phyloP scores from a whole-genome alignment of 2,888 invertebrate species.

The Bombylius discolor region DNA sequence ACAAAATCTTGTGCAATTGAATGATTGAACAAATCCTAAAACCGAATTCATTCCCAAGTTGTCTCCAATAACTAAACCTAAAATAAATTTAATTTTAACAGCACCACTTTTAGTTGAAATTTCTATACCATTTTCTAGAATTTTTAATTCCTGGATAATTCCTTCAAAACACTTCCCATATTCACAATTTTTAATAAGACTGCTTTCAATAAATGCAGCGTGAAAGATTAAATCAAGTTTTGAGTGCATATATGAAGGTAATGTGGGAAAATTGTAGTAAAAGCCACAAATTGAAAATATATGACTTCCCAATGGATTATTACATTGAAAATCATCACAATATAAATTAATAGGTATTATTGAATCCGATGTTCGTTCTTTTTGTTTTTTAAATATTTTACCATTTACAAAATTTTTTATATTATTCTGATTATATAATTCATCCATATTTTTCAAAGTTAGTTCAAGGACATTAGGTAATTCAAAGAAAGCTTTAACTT shows the following conservation, averaged over 20 bases:
- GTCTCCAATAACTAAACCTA: no score
- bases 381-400: slow-evolving; percentile 7
- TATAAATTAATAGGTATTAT: slow-evolving; percentile 8
- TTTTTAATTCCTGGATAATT: slow-evolving; percentile 13
- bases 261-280: slow-evolving; percentile 1
- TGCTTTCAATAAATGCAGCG: no score
- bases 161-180: slow-evolving; percentile 14
- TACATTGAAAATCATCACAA: slow-evolving; percentile 13
- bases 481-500: slow-evolving; percentile 9
- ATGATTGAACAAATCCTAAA: slow-evolving; percentile 12
- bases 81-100: no score
- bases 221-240: no score
- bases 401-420: slow-evolving; percentile 10
- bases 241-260: slow-evolving; percentile 15
- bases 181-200: no score
- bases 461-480: slow-evolving; percentile 1
- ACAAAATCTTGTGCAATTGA: slow-evolving; percentile 12
- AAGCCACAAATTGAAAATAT: not conserved
- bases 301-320: slow-evolving; percentile 11
- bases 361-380: not conserved
- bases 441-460: not conserved
- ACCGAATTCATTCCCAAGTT: slow-evolving; percentile 17
- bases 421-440: not conserved
- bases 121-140: slow-evolving; percentile 14
- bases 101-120: slow-evolving; percentile 8